Evolutionary conservation across 2,797 vertebrate genomes (phyloP).

Genomic region (Dipus sagitta): DNA sequence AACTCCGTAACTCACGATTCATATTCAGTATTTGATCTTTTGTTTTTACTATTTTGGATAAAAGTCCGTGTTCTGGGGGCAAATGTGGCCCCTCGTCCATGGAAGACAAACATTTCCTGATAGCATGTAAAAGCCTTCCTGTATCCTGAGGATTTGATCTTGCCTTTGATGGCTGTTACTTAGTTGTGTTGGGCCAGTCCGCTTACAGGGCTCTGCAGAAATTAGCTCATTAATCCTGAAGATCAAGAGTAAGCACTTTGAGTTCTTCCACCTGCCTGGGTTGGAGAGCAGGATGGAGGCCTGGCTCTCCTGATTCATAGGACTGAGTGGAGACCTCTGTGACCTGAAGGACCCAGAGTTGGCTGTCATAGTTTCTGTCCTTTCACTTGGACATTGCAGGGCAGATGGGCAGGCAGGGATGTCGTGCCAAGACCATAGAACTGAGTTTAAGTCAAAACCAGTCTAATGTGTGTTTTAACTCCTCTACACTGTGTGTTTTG

Average conservation of each 20-base stretch:
- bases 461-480: not conserved
- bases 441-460: not conserved
- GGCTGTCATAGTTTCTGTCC: not conserved
- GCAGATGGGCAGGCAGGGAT: not conserved
- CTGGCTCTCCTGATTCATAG: not conserved
- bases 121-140: conserved; percentile 4
- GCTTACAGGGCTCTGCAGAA: conserved; percentile 70
- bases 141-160: conserved; percentile 59
- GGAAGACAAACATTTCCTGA: not conserved
- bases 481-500: not conserved
- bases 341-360: not conserved
- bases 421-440: not conserved
- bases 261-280: conserved; percentile 9
- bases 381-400: not conserved
- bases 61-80: conserved; percentile 22
- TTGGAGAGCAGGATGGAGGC: not conserved
- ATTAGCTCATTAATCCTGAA: conserved; percentile 71
- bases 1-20: not conserved
- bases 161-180: conserved; percentile 25
- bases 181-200: conserved; percentile 65
- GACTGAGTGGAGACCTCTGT: not conserved
- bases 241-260: conserved; percentile 63
- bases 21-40: not conserved
- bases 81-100: not conserved
- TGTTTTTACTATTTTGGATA: conserved; percentile 11